These are phyloP conservation scores for Mungos mungo DNA, from an alignment of 2,113 vertebrate genomes.

Conservation along the genomic window DNA sequence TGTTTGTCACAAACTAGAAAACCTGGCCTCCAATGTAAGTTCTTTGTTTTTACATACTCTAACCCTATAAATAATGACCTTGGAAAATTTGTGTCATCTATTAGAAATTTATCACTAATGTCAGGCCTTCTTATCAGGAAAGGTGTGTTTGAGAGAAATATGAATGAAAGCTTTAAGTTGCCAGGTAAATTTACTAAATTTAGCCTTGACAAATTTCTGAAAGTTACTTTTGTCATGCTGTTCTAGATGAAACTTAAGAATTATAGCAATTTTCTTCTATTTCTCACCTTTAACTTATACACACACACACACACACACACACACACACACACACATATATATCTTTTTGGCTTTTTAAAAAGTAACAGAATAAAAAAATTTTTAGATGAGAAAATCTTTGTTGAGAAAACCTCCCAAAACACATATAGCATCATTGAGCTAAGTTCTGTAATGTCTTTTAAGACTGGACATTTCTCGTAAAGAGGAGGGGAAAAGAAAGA, in stretches of 20 bases:
- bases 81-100: constrained; percentile 1
- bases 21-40: background rate
- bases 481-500: background rate
- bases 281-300: background rate
- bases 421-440: background rate
- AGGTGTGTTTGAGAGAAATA: background rate
- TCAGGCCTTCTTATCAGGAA: background rate
- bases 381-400: background rate
- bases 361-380: background rate
- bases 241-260: background rate
- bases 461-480: background rate
- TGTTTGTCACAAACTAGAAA: background rate
- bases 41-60: background rate
- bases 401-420: background rate
- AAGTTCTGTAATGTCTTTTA: background rate
- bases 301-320: too few relatives aligned
- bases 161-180: background rate
- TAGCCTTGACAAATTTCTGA: background rate
- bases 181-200: constrained; percentile 2
- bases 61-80: background rate
- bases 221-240: background rate
- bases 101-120: background rate
- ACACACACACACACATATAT: too few relatives aligned
- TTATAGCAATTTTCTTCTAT: background rate
- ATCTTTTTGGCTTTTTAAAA: constrained; percentile 34